phyloP scores from a whole-genome alignment of 1,140 invertebrate genomes.

The Psix sp. region DNA sequence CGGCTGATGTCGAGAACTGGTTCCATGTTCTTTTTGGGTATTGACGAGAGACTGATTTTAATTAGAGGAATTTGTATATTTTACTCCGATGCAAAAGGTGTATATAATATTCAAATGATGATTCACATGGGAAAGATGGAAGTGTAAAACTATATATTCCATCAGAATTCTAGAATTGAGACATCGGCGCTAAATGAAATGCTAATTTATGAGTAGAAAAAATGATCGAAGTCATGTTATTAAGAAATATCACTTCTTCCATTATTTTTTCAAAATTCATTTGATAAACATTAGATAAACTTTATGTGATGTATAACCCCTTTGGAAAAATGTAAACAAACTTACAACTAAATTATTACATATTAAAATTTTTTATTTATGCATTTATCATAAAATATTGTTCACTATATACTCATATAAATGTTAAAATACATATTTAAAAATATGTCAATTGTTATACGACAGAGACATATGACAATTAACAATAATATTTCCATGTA shows the following conservation, averaged over 20 bases:
- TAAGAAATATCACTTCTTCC: not conserved
- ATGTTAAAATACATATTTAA: too few species aligned
- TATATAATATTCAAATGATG: constrained; percentile 1
- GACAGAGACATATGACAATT: too few species aligned
- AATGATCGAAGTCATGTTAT: not conserved
- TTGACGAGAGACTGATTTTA: constrained; percentile 30
- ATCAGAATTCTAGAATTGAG: constrained; percentile 20
- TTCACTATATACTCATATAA: too few species aligned
- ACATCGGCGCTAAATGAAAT: constrained; percentile 4
- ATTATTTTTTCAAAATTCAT: too few species aligned
- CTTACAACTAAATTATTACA: too few species aligned
- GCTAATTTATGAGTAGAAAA: constrained; percentile 2
- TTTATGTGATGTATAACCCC: too few species aligned
- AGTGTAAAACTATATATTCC: constrained; percentile 8
- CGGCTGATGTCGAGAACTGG: constrained; percentile 31
- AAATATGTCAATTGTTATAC: too few species aligned
- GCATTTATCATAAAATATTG: too few species aligned
- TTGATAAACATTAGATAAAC: too few species aligned
- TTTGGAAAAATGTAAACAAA: too few species aligned
- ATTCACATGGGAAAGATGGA: constrained; percentile 35
- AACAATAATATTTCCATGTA: too few species aligned
- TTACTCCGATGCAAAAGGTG: constrained; percentile 20
- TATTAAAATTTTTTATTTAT: too few species aligned
- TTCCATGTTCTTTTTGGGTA: constrained; percentile 15
- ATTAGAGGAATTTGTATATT: constrained; percentile 28